Base-by-base conservation (phyloP, 2,888 invertebrate genomes). In the Cosmia trapezina region DNA sequence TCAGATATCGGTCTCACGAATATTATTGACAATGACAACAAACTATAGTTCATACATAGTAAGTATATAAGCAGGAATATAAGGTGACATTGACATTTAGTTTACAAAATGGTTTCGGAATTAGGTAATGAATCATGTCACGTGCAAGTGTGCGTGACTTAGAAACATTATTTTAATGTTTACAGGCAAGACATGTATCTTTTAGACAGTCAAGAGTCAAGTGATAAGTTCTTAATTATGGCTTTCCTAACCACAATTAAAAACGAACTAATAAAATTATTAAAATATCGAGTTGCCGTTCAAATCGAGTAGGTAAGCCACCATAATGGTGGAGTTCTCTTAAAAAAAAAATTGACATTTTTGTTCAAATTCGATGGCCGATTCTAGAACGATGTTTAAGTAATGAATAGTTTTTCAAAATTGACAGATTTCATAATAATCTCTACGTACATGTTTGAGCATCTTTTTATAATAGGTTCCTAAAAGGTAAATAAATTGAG, bases 41-140 rank as follows among this genome's bases (percentile, higher is more conserved):
- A 65, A 74, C 49, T 62, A n/a, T 37, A 69, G 33, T 60, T 79
- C 33, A 8, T 63, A 78, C 22, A 12, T 65, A 43, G 17, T 70
- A 56, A 1, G 19, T 45, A 33, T 49, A 64, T 47, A 68, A 43
- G 49, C 43, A 68, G 54, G 64, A 77, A 67, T 64, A 43, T 62
- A 57, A 59, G 37, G 37, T 80, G 83, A 85, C 85, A 84, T 83
- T 83, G 83, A 77, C 85, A 83, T 83, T 85, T 71, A 62, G 56
- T 65, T 63, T 17, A 68, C 76, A 72, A 74, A 83, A 84, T 82
- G 60, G 72, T 70, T 65, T 70, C 59, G 19, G 68, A 80, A 74
- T 84, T 75, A 83, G 69, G 67, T 80, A 83, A 83, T 65, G 70
- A 61, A 70, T 41, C 60, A 64, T 11, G 54, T 78, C 73, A 78